A percentile compares a stretch with the other conserved stretches of the same genome.
These are phyloP conservation scores for Hyperoodon ampullatus DNA, from an alignment of 2,113 vertebrate genomes.

Conservation along the genomic window DNA sequence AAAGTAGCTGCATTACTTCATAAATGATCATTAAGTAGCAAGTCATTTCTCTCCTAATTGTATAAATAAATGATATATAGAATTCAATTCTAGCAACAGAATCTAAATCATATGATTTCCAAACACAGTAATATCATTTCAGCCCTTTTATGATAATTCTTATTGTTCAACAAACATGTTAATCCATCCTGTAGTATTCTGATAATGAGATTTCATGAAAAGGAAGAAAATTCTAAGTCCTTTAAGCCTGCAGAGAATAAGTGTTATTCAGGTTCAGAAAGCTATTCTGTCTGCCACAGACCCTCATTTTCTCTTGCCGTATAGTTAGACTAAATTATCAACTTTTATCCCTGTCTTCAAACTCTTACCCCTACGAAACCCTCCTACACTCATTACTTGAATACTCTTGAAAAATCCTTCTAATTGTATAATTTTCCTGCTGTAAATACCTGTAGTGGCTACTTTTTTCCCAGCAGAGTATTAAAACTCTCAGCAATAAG, in stretches of 20 bases:
- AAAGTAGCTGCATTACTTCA: neutral
- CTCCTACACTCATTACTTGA: neutral
- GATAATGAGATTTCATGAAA: neutral
- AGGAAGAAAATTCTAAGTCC: neutral
- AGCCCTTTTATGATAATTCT: neutral
- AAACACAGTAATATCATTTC: neutral
- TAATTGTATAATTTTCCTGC: neutral
- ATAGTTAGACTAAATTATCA: neutral
- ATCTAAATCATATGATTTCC: conserved; percentile 6
- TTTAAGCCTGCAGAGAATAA: neutral
- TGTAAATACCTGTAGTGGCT: neutral
- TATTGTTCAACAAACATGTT: neutral
- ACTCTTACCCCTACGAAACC: neutral
- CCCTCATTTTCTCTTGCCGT: neutral
- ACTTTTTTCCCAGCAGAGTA: neutral
- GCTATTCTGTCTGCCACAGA: neutral
- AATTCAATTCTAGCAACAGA: neutral
- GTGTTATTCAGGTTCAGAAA: neutral
- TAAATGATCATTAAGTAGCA: neutral
- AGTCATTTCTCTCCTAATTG: neutral
- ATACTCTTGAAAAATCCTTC: neutral
- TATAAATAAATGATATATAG: neutral
- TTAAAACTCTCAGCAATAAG: neutral
- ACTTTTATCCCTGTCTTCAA: neutral
- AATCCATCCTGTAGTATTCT: neutral